Evolutionary conservation across 2,888 invertebrate species (phyloP).

Genomic region (Sussaba pulchella): DNA sequence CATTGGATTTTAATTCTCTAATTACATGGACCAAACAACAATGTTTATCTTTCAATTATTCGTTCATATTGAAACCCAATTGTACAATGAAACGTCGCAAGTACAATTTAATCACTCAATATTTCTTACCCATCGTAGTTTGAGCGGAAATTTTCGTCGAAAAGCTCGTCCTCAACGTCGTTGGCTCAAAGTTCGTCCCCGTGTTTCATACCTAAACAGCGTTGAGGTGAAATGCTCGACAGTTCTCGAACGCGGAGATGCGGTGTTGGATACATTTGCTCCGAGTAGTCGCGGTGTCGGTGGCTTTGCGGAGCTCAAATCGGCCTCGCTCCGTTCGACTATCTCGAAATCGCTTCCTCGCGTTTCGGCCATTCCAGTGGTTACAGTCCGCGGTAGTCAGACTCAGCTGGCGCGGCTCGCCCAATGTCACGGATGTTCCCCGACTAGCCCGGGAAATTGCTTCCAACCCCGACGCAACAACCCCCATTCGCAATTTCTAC

Average conservation of each 20-base stretch:
- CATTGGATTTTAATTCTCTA: no score
- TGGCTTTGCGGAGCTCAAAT: slow-evolving; percentile 25
- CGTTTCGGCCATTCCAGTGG: slow-evolving; percentile 56
- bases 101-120: no score
- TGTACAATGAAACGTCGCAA: no score
- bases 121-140: no score
- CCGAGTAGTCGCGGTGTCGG: slow-evolving; percentile 20
- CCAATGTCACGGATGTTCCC: slow-evolving; percentile 50
- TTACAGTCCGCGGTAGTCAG: slow-evolving; percentile 59
- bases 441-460: slow-evolving; percentile 47
- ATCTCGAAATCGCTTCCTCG: slow-evolving; percentile 19
- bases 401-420: slow-evolving; percentile 49
- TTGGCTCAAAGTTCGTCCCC: no score
- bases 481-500: background rate
- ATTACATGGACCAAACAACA: no score
- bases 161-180: no score
- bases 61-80: no score
- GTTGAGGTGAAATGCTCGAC: background rate
- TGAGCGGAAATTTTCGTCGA: no score
- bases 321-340: background rate
- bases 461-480: slow-evolving; percentile 26
- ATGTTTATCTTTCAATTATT: no score
- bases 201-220: no score
- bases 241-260: slow-evolving; percentile 18
- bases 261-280: slow-evolving; percentile 24